Base-by-base conservation (phyloP, 2,113 vertebrate genomes). In the Oxygymnocypris stewartii region DNA sequence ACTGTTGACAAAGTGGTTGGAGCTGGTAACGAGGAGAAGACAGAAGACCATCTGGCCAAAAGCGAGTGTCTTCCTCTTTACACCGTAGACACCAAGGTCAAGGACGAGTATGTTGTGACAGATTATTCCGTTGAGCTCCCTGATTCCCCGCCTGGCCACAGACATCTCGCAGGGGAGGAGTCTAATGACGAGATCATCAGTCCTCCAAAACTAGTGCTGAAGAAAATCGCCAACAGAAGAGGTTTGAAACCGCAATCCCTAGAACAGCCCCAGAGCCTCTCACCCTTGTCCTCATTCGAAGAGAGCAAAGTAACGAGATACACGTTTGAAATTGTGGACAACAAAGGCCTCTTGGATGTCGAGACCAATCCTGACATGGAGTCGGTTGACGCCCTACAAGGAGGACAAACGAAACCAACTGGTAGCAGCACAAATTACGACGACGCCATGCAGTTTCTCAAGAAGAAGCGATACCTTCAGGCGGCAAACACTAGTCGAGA, bases 381-480 rank as follows among this genome's bases (percentile, higher is more conserved):
- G 90, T 95, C 97, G 13, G 96, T 96, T 0, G 97, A 98, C 90
- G 92, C 96, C 3, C 95, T 98, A 88, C 97, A 97, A 88, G 97
- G 95, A 82, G 97, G 96, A 77, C 95, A 96, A 85, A 92, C 96
- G 49, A 99, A 99, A 90, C 97, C 97, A 40, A 94, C 96, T 51
- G 94, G 97, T 49, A 97, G 95, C 93, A 99, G 97, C 93, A 97
- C 97, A 92, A 99, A 98, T 88, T 99, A 99, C 2, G 98, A 99
- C 1, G 98, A 99, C n/a, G 98, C 98, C 93, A 97, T 99, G 97
- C 98, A 99, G 89, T 99, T 99, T 91, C 94, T 99, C 91, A 99
- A 99, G 94, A 99, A 99, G 93, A 99, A 97, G 86, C 95, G 98
- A 1, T 99, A 99, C 90, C 95, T 99, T 74, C 97, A 99, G 90